Conservation (phyloP, 2,113 vertebrate species). For the Poecilia latipinna region DNA sequence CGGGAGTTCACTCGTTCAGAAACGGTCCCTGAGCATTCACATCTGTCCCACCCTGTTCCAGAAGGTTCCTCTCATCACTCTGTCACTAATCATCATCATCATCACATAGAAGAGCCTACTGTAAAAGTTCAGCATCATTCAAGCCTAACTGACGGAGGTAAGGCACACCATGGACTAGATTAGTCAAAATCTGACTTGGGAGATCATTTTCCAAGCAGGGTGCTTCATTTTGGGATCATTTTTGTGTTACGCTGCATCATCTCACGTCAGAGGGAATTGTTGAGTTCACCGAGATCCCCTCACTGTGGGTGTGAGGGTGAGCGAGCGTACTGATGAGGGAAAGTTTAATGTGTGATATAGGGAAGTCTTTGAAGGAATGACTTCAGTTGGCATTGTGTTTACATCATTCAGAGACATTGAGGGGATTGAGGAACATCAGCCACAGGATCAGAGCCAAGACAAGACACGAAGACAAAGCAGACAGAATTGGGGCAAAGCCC, state of each 20-base stretch:
- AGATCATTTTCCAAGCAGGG: constrained; percentile 31
- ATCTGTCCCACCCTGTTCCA: constrained; percentile 26
- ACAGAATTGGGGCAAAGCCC: constrained; percentile 35
- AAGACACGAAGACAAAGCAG: constrained; percentile 23
- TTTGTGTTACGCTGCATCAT: constrained; percentile 40
- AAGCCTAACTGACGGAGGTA: constrained; percentile 50
- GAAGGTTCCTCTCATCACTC: constrained; percentile 31
- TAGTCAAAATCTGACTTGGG: constrained; percentile 34
- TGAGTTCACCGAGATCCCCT: constrained; percentile 44
- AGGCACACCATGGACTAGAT: constrained; percentile 40
- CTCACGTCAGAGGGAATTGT: constrained; percentile 44
- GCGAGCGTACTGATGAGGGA: constrained; percentile 5
- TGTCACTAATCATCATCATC: constrained; percentile 21
- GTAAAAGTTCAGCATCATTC: constrained; percentile 12
- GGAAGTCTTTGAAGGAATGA: constrained; percentile 20
- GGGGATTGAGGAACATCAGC: constrained; percentile 33
- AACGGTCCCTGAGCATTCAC: constrained; percentile 29
- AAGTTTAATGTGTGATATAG: not conserved
- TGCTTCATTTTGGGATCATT: constrained; percentile 22
- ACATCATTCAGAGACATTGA: constrained; percentile 47
- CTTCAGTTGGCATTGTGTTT: constrained; percentile 30
- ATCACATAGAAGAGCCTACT: constrained; percentile 8
- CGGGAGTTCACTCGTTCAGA: constrained; percentile 33
- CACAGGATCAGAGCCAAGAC: constrained; percentile 20
- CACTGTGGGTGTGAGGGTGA: constrained; percentile 30